A percentile compares a stretch with the other conserved stretches of the same genome.
Evolutionary conservation across 2,888 invertebrate genomes (phyloP).

Genomic region (Dasysyrphus tricinctus): DNA sequence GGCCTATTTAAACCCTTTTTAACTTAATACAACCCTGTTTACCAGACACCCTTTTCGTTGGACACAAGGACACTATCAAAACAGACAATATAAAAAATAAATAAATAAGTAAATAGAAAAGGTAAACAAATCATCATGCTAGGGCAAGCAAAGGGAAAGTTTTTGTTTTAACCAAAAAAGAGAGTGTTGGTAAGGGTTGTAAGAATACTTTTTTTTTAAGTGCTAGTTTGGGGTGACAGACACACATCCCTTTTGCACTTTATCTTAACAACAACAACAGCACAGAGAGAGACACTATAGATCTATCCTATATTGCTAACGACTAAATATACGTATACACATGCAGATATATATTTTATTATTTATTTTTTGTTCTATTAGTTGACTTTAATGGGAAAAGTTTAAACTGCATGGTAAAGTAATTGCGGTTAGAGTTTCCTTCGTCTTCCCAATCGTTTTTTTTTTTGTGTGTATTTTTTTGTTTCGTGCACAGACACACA

Average conservation of each 20-base stretch:
- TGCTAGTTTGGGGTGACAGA: slow-evolving; percentile 66
- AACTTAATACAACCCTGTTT: neutral
- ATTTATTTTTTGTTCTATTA: slow-evolving; percentile 73
- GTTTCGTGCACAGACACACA: slow-evolving; percentile 23
- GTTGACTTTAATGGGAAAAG: slow-evolving; percentile 77
- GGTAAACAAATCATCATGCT: slow-evolving; percentile 77
- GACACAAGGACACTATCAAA: slow-evolving; percentile 60
- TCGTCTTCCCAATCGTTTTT: slow-evolving; percentile 25
- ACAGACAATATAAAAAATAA: slow-evolving; percentile 30
- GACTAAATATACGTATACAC: neutral
- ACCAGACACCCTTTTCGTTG: neutral
- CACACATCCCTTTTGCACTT: slow-evolving; percentile 65
- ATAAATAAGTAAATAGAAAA: slow-evolving; percentile 43
- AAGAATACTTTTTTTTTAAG: slow-evolving; percentile 53
- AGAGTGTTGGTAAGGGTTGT: slow-evolving; percentile 24
- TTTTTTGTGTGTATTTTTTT: neutral
- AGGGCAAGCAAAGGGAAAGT: slow-evolving; percentile 71
- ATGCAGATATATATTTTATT: slow-evolving; percentile 32
- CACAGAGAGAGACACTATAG: neutral
- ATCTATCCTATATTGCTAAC: neutral
- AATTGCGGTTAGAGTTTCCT: slow-evolving; percentile 75
- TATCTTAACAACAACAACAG: slow-evolving; percentile 23
- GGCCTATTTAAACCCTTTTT: no score
- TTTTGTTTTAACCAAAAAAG: slow-evolving; percentile 42
- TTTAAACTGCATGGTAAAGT: slow-evolving; percentile 76